Evolutionary conservation across 2,113 vertebrate genomes (phyloP).

Genomic region (Cebus imitator): DNA sequence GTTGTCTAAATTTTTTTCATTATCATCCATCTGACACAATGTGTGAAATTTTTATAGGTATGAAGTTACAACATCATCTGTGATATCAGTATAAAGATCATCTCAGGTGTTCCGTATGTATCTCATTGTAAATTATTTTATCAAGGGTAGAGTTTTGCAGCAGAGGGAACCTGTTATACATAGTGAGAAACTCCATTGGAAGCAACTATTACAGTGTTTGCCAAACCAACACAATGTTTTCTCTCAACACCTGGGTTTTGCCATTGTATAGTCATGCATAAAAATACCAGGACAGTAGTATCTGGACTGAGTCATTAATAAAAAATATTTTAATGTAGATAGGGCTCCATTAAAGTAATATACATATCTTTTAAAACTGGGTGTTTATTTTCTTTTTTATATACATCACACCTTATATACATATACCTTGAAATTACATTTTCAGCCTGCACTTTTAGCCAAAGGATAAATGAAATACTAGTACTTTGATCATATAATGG

Average conservation of each 20-base stretch:
- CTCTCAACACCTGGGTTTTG: neutral
- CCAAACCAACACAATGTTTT: neutral
- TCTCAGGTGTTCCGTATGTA: neutral
- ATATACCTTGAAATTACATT: neutral
- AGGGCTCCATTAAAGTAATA: neutral
- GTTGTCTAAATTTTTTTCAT: neutral
- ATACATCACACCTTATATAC: neutral
- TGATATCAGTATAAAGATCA: neutral
- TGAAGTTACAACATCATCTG: neutral
- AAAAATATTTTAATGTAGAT: neutral
- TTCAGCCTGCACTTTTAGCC: neutral
- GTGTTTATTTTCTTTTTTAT: neutral
- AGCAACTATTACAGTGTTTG: neutral
- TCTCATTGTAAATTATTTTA: neutral
- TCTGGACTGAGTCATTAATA: neutral
- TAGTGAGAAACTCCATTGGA: neutral
- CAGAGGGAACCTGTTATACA: neutral
- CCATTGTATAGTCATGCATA: neutral
- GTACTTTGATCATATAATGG: neutral
- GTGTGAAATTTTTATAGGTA: neutral
- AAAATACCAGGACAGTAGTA: neutral
- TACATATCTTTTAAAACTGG: neutral
- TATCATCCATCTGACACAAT: neutral
- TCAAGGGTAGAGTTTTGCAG: neutral
- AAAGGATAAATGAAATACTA: slow-evolving; percentile 12